phyloP scores from a whole-genome alignment of 1,140 invertebrate species.

The Stegodyphus dumicola region DNA sequence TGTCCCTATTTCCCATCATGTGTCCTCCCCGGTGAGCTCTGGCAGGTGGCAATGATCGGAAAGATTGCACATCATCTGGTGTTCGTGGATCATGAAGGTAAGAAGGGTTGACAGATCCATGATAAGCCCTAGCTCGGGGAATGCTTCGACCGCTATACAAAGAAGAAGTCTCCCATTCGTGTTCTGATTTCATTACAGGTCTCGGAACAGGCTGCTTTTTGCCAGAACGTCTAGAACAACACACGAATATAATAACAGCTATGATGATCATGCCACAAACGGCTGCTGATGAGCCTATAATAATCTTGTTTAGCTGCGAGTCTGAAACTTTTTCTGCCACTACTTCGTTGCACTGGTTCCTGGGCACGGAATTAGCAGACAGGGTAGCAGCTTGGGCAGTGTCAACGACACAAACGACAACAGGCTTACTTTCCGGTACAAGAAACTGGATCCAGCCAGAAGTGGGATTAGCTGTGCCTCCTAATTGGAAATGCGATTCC shows the following conservation, averaged over 20 bases:
- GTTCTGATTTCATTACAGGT: constrained; percentile 61
- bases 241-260: constrained; percentile 90
- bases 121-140: constrained; percentile 82
- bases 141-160: constrained; percentile 90
- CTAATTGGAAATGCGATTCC: constrained; percentile 87
- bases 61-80: constrained; percentile 62
- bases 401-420: constrained; percentile 85
- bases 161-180: constrained; percentile 93
- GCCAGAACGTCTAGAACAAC: constrained; percentile 86
- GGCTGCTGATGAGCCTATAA: constrained; percentile 91
- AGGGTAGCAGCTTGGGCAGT: constrained; percentile 80
- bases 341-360: constrained; percentile 88
- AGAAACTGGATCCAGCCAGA: constrained; percentile 77
- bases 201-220: constrained; percentile 73
- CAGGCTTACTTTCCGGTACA: constrained; percentile 65
- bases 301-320: constrained; percentile 85
- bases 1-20: constrained; percentile 27
- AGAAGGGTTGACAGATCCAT: constrained; percentile 62
- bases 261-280: constrained; percentile 91
- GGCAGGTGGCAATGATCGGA: constrained; percentile 48
- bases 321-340: constrained; percentile 64
- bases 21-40: constrained; percentile 10
- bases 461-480: constrained; percentile 89
- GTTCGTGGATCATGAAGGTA: constrained; percentile 50
- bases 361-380: constrained; percentile 85